phyloP scores from a whole-genome alignment of 2,888 invertebrate species.

The Embidobia sp. region DNA sequence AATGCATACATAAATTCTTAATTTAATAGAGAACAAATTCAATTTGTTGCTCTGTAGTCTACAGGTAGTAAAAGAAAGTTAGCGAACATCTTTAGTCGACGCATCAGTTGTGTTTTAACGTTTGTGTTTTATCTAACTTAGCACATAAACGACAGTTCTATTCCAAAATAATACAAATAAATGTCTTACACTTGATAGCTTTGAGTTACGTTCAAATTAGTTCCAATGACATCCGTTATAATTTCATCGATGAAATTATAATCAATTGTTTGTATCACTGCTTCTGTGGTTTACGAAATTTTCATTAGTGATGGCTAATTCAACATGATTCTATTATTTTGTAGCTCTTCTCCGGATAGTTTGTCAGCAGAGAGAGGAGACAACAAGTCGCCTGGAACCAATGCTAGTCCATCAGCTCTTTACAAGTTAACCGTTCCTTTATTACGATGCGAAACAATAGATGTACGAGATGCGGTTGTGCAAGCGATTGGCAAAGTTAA shows the following conservation, averaged over 20 bases:
- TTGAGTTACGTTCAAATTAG: neutral
- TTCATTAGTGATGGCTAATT: no score
- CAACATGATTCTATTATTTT: neutral
- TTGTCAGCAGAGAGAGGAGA: conserved; percentile 91
- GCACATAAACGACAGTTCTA: no score
- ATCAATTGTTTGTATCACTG: conserved; percentile 42
- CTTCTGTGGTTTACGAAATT: conserved; percentile 27
- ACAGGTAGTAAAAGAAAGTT: no score
- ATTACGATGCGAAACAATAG: conserved; percentile 94
- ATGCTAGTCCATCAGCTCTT: conserved; percentile 91
- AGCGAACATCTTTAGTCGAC: no score
- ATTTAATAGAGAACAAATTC: no score
- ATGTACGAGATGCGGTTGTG: conserved; percentile 97
- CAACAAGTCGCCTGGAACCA: conserved; percentile 87
- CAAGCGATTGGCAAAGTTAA: conserved; percentile 97
- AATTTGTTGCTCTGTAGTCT: no score
- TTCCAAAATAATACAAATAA: no score
- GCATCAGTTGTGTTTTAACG: conserved; percentile 21
- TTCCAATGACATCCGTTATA: conserved; percentile 1
- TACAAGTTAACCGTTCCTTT: conserved; percentile 97
- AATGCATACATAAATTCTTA: no score
- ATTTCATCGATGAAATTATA: conserved; percentile 12
- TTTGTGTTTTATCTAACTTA: conserved; percentile 39
- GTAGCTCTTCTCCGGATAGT: conserved; percentile 95
- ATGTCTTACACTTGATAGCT: conserved; percentile 14